Evolutionary conservation across 2,888 invertebrate species (phyloP).

Genomic region (Apocheima hispidaria): DNA sequence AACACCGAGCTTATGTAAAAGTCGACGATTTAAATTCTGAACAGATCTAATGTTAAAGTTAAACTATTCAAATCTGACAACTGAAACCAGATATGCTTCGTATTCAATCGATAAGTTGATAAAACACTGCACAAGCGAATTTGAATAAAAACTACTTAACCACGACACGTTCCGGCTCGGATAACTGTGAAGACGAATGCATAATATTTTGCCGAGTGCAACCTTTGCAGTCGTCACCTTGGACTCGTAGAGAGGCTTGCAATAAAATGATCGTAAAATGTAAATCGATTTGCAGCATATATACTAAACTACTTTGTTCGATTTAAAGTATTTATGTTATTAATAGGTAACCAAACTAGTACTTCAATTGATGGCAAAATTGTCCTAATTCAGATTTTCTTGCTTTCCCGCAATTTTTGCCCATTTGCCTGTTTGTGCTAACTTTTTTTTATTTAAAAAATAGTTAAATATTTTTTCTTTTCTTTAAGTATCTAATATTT

Average conservation of each 20-base stretch:
- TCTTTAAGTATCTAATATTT: too few relatives aligned
- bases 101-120: conserved; percentile 3
- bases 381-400: too few relatives aligned
- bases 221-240: conserved; percentile 11
- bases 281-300: conserved; percentile 13
- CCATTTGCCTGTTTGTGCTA: too few relatives aligned
- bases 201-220: conserved; percentile 10
- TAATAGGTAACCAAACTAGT: background rate
- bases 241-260: background rate
- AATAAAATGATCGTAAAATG: background rate
- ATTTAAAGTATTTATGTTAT: background rate
- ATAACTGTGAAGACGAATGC: conserved; percentile 7
- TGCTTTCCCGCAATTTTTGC: too few relatives aligned
- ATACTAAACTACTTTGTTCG: background rate
- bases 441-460: too few relatives aligned
- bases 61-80: too few relatives aligned
- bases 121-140: conserved; percentile 2
- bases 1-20: too few relatives aligned
- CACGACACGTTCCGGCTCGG: background rate
- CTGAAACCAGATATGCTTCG: too few relatives aligned
- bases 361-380: too few relatives aligned
- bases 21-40: too few relatives aligned
- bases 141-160: conserved; percentile 13
- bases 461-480: too few relatives aligned
- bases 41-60: background rate